A percentile compares a stretch with the other conserved stretches of the same genome.
These are phyloP conservation scores for Drosophila bocqueti DNA, from an alignment of 1,140 invertebrate genomes.

Conservation along the genomic window DNA sequence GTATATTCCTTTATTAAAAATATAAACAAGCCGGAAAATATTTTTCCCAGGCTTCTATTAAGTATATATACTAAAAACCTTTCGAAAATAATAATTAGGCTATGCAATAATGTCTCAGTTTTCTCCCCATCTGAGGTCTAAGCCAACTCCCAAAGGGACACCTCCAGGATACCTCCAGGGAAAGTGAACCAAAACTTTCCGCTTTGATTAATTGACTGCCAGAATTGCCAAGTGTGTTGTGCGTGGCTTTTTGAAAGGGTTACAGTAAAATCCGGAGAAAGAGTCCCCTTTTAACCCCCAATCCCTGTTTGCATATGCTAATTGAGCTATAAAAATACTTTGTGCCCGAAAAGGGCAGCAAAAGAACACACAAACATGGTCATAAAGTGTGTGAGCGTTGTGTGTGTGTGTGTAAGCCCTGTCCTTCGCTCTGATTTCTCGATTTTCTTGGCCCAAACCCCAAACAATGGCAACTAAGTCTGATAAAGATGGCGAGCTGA, in stretches of 20 bases:
- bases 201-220: constrained; percentile 65
- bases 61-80: not conserved
- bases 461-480: constrained; percentile 65
- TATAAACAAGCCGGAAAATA: not conserved
- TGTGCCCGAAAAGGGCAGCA: constrained; percentile 45
- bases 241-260: constrained; percentile 27
- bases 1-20: not conserved
- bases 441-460: constrained; percentile 59
- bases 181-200: constrained; percentile 12
- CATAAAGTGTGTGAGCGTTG: constrained; percentile 55
- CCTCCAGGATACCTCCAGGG: not conserved
- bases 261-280: constrained; percentile 11
- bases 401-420: constrained; percentile 2
- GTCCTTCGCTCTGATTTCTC: constrained; percentile 22
- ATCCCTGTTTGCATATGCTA: constrained; percentile 67
- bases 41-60: not conserved
- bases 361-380: constrained; percentile 60
- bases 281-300: constrained; percentile 12
- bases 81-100: not conserved
- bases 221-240: constrained; percentile 2
- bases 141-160: not conserved
- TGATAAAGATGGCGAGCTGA: constrained; percentile 54
- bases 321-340: constrained; percentile 83
- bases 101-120: not conserved
- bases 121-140: not conserved